Evolutionary conservation across 2,797 vertebrate genomes (phyloP).

Genomic region (Gila robusta): DNA sequence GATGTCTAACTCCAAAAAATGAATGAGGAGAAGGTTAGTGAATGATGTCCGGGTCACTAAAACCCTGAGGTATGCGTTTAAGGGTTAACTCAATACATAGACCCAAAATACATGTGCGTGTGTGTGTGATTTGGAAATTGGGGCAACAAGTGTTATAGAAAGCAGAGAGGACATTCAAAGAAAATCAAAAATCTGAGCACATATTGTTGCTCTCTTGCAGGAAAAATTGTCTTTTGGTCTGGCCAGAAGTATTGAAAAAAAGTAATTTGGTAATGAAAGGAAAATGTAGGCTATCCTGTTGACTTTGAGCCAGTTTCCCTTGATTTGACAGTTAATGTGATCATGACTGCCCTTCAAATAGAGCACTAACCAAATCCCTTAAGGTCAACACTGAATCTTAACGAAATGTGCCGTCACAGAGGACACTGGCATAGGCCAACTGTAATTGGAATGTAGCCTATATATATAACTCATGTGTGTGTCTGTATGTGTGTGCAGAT

Average conservation of each 20-base stretch:
- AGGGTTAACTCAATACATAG: not conserved
- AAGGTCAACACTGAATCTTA: slow-evolving; percentile 47
- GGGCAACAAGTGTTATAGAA: not conserved
- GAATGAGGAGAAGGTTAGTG: no score
- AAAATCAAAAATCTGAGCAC: slow-evolving; percentile 11
- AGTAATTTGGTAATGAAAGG: slow-evolving; percentile 33
- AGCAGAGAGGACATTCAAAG: slow-evolving; percentile 1
- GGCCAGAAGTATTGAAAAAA: slow-evolving; percentile 12
- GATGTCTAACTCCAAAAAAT: no score
- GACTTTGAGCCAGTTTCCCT: slow-evolving; percentile 36
- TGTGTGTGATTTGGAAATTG: not conserved
- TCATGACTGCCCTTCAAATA: slow-evolving; percentile 45
- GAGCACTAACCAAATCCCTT: slow-evolving; percentile 42
- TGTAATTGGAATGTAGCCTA: slow-evolving; percentile 35
- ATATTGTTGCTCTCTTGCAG: not conserved
- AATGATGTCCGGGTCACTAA: no score
- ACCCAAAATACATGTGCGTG: not conserved
- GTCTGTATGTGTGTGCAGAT: not conserved
- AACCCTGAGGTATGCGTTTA: no score
- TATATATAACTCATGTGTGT: not conserved
- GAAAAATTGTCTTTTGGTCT: slow-evolving; percentile 4
- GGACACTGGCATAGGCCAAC: slow-evolving; percentile 41
- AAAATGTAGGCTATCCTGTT: slow-evolving; percentile 48
- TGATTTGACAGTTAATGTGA: slow-evolving; percentile 47
- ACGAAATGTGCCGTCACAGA: slow-evolving; percentile 41